Base-by-base conservation (phyloP, 1,140 invertebrate species). In the Bradysia coprophila region DNA sequence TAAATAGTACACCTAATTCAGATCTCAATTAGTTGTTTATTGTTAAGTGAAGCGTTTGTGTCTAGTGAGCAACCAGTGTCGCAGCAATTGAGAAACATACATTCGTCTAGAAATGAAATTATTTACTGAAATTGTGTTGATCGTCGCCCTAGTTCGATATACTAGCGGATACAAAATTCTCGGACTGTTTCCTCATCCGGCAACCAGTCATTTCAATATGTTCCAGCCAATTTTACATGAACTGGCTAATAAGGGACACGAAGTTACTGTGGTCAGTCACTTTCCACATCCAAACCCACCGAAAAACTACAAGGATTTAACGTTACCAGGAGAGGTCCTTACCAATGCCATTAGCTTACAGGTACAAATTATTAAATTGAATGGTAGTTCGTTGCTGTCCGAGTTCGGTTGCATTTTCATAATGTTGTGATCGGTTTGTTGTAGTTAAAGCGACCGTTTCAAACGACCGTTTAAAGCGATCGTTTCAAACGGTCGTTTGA, bases 131-230 rank as follows among this genome's bases (percentile, higher is more conserved):
- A 31, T 31, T 31, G 28, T n/a, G 8, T 31, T 31, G n/a, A 8
- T 31, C 8, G 28, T 31, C 8, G 8, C n/a, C 28, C 8, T 31
- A 9, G 8, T n/a, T 9, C n/a, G 8, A n/a, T n/a, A 8, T 31
- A 31, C 28, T 9, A 31, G n/a, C n/a, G 28, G 28, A 31, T 31
- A 31, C 20, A 22, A 16, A 18, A 72, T 81, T 43, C 56, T 81
- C 1, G 73, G 63, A 1, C 48, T 78, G 0, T 72, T 78, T 46
- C 64, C 69, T 0, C 70, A 77, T 53, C 64, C 64, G 0, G 73
- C 76, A 1, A 75, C 68, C 46, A 81, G 77, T 50, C 79, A 84
- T 45, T 76, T 77, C 43, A 65, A 69, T 46, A 71, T 78, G 6
- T 75, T 76, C 50, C 62, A 72, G n/a, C 73, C 76, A 0, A 54